These are phyloP conservation scores for Gymnodraco acuticeps DNA, from an alignment of 2,797 vertebrate species.

Conservation along the genomic window DNA sequence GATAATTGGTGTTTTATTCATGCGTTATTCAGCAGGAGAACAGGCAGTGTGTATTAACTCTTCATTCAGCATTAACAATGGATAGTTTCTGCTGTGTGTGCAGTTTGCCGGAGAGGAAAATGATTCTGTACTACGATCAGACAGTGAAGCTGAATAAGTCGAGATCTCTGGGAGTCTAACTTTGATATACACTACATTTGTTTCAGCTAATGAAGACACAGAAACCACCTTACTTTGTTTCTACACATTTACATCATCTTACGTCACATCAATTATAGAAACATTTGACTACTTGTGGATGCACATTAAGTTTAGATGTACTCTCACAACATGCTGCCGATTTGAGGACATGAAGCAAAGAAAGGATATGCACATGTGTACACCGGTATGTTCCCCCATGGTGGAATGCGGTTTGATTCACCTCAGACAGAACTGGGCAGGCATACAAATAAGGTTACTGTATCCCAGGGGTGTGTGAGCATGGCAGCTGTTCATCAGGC, in stretches of 20 bases:
- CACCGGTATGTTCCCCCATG: slow-evolving; percentile 24
- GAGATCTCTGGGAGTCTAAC: not conserved
- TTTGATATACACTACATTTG: slow-evolving; percentile 8
- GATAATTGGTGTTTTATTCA: slow-evolving; percentile 67
- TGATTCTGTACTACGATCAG: slow-evolving; percentile 12
- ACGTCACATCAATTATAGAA: not conserved
- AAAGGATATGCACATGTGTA: slow-evolving; percentile 17
- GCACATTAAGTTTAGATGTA: not conserved
- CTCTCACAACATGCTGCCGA: not conserved
- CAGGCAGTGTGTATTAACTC: slow-evolving; percentile 5
- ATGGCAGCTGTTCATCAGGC: slow-evolving; percentile 56
- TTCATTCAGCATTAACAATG: slow-evolving; percentile 15
- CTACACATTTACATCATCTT: not conserved
- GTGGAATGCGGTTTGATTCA: slow-evolving; percentile 54
- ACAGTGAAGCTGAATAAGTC: not conserved
- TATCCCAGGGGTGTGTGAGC: slow-evolving; percentile 56
- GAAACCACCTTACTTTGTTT: not conserved
- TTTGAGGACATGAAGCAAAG: slow-evolving; percentile 26
- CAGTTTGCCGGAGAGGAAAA: slow-evolving; percentile 23
- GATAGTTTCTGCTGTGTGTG: slow-evolving; percentile 2
- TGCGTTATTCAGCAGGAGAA: slow-evolving; percentile 51
- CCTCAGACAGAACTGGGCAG: slow-evolving; percentile 46
- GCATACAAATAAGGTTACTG: slow-evolving; percentile 67
- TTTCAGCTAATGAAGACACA: not conserved
- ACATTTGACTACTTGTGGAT: not conserved